Evolutionary conservation across 2,797 vertebrate genomes (phyloP).

Genomic region (Acanthurus lineatus): DNA sequence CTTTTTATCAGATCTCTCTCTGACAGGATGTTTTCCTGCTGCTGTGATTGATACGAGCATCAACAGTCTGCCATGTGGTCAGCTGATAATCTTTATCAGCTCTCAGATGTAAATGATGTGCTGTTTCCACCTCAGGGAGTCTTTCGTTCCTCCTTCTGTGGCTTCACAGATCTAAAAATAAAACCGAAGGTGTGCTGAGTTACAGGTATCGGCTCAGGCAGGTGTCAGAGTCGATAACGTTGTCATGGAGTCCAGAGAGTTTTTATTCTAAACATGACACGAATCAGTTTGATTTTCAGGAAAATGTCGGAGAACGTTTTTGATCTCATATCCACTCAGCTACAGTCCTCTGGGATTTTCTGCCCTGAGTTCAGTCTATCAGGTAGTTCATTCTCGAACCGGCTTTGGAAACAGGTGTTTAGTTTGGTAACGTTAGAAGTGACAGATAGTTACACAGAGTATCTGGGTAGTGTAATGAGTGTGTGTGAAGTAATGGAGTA

Average conservation of each 20-base stretch:
- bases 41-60: neutral
- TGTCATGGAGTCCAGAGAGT: neutral
- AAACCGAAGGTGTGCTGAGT: neutral
- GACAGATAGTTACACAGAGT: neutral
- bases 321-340: neutral
- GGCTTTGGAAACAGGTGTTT: neutral
- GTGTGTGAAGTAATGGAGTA: neutral
- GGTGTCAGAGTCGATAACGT: neutral
- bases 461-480: too few species aligned
- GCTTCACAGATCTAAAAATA: constrained; percentile 23
- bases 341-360: neutral
- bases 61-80: neutral
- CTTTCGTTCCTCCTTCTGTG: neutral
- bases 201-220: neutral
- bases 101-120: constrained; percentile 3
- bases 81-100: neutral
- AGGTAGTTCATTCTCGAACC: neutral
- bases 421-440: neutral
- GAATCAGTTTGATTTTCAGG: neutral
- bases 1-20: neutral
- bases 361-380: neutral
- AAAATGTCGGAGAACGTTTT: neutral
- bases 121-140: neutral
- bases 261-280: too few species aligned
- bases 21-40: constrained; percentile 33